Percentiles rank a stretch among this genome's conserved stretches.
These are phyloP conservation scores for Drosophila eohydei DNA, from an alignment of 2,888 invertebrate species.

Conservation along the genomic window DNA sequence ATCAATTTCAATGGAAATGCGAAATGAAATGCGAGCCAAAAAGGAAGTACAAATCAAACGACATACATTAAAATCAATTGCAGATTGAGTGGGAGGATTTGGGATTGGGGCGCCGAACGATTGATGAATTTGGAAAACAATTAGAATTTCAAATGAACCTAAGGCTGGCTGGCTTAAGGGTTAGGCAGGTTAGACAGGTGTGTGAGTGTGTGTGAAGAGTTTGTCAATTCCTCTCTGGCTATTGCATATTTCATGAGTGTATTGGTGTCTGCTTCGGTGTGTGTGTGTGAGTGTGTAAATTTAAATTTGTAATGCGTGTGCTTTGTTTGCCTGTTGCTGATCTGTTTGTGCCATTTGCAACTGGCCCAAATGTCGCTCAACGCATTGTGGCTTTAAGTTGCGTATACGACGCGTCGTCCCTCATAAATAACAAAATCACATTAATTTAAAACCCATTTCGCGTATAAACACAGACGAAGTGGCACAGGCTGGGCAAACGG, in stretches of 20 bases:
- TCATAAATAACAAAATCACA: constrained; percentile 82
- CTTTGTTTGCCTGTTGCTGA: constrained; percentile 60
- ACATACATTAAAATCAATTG: constrained; percentile 68
- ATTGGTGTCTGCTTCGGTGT: neutral
- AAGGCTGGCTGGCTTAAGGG: constrained; percentile 8
- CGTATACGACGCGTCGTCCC: constrained; percentile 57
- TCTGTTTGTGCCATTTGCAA: constrained; percentile 37
- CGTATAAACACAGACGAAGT: constrained; percentile 62
- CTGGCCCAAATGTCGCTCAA: constrained; percentile 39
- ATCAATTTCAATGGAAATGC: constrained; percentile 63
- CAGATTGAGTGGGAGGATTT: constrained; percentile 1
- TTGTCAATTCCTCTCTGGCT: constrained; percentile 52
- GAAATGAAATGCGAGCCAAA: constrained; percentile 33
- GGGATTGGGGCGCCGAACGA: constrained; percentile 27
- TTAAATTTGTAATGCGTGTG: constrained; percentile 49
- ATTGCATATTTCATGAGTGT: constrained; percentile 76
- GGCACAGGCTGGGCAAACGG: no score
- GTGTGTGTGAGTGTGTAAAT: constrained; percentile 22
- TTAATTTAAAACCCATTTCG: constrained; percentile 81
- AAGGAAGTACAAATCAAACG: constrained; percentile 44
- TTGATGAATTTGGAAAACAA: constrained; percentile 77
- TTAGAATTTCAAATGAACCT: constrained; percentile 76
- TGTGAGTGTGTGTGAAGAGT: neutral
- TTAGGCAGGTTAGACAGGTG: constrained; percentile 30
- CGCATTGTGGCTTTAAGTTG: constrained; percentile 57